Base-by-base conservation (phyloP, 1,140 invertebrate genomes). In the Cyphomyrmex costatus region DNA sequence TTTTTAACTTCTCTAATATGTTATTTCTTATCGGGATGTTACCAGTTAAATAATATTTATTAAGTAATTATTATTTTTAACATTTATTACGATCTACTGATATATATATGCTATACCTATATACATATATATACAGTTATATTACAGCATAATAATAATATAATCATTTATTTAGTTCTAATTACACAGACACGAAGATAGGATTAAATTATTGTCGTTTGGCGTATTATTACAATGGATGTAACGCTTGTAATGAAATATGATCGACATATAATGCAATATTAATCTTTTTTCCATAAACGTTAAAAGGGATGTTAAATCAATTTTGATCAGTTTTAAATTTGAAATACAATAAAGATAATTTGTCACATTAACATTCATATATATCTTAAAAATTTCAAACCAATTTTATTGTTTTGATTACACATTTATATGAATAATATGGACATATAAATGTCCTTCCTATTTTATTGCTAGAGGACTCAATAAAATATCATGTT, bases 241-340 rank as follows among this genome's bases (percentile, higher is more conserved):
- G 27, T 27, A 71, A 70, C 58, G 21, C 24, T 51, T 10, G 5
- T 66, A 65, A 79, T 51, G 19, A 49, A 78, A 42, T 19, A 42
- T 42, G 14, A n/a, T 0, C 16, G 27, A 36, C 16, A n/a, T 46
- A 36, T 42, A 76, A 71, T 30, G 14, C 10, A 56, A 42, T 42
- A n/a, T 70, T 30, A 21, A 2, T n/a, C 2, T 6, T 21, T 79
- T 63, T 66, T 65, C 19, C 14, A n/a, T 6, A 42, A 56, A 46
- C 12, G 24, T 46, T 46, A 71, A 60, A 68, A 53, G 21, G 19
- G 14, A n/a, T 56, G 14, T 30, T n/a, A 46, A 56, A 79, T 68
- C 27, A 79, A 14, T 53, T 36, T 53, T 33, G n/a, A 53, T 53
- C n/a, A 46, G 16, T 68, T 79, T 79, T 36, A 36, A 79, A 56